Percentiles rank a stretch among this genome's conserved stretches.
Conservation (phyloP, 2,888 invertebrate genomes). For the Acrobasis consociella region DNA sequence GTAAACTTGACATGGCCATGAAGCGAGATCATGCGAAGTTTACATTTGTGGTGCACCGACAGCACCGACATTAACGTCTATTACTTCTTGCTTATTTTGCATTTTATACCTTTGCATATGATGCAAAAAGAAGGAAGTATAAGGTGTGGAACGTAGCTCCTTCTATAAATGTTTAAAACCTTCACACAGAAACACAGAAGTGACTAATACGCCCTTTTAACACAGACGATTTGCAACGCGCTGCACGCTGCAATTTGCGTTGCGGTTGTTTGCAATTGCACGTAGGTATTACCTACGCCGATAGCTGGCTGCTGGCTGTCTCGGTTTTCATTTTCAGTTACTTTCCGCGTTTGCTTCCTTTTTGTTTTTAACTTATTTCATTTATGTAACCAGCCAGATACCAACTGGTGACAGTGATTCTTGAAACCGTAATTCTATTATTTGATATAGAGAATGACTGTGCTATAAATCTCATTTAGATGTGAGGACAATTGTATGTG, state of each 20-base stretch:
- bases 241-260: slow-evolving; percentile 11
- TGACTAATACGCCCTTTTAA: slow-evolving; percentile 18
- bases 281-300: background rate
- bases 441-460: background rate
- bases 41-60: no score
- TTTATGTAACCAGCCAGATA: no score
- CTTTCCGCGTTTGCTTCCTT: background rate
- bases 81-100: no score
- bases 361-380: no score
- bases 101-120: no score
- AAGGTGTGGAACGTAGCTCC: no score
- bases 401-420: no score
- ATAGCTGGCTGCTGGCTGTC: slow-evolving; percentile 5
- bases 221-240: slow-evolving; percentile 13
- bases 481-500: slow-evolving; percentile 9
- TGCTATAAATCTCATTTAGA: slow-evolving; percentile 11
- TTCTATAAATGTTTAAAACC: background rate
- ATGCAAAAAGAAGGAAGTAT: no score
- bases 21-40: no score
- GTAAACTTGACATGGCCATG: no score
- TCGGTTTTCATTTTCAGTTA: background rate
- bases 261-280: slow-evolving; percentile 14
- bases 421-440: background rate
- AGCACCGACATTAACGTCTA: no score
- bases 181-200: background rate